Percentiles rank a stretch among this genome's conserved stretches.
Evolutionary conservation across 2,888 invertebrate species (phyloP).

Genomic region (Chirona hameri): DNA sequence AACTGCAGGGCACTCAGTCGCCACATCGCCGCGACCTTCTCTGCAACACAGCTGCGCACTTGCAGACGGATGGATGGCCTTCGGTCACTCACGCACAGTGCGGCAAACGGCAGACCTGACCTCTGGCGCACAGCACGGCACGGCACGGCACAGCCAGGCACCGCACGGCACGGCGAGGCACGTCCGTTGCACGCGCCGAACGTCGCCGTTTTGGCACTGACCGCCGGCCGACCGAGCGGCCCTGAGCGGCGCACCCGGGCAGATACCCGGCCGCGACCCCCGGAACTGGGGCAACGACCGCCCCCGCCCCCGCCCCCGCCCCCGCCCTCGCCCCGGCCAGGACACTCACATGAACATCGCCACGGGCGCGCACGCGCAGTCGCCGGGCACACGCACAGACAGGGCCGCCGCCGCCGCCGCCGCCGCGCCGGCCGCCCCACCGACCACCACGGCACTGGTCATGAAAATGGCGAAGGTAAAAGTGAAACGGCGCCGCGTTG

Average conservation of each 20-base stretch:
- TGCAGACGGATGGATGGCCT: too few species aligned
- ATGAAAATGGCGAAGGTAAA: constrained; percentile 28
- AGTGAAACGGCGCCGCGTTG: constrained; percentile 9
- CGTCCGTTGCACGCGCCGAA: neutral
- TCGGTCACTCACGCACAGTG: too few species aligned
- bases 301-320: neutral
- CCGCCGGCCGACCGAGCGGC: neutral
- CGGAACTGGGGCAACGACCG: neutral
- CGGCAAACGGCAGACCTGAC: too few species aligned
- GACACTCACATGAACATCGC: constrained; percentile 6
- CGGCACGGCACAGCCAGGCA: too few species aligned
- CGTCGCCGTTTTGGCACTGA: neutral
- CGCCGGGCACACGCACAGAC: neutral
- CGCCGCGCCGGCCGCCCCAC: neutral
- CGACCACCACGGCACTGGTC: neutral
- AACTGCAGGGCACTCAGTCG: too few species aligned
- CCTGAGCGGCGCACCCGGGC: neutral
- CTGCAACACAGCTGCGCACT: too few species aligned
- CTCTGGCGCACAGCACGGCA: neutral
- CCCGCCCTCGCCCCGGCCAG: neutral
- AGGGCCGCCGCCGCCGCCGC: neutral
- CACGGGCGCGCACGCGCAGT: neutral
- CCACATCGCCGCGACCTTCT: too few species aligned
- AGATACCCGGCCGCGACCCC: neutral
- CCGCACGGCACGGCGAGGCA: neutral